These are phyloP conservation scores for Threskiornis aethiopicus DNA, from an alignment of 2,797 vertebrate species.

Conservation along the genomic window DNA sequence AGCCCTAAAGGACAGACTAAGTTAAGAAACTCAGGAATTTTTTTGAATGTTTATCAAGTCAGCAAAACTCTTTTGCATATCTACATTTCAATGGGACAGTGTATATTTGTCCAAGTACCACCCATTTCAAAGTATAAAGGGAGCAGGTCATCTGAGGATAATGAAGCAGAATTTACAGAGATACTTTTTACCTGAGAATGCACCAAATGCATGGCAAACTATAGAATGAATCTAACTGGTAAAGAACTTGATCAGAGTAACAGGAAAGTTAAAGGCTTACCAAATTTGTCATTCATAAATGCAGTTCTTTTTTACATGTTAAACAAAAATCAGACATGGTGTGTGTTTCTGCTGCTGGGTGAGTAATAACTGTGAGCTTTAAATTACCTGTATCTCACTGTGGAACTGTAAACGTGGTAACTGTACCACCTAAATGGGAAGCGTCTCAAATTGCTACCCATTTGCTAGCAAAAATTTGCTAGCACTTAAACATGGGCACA, in stretches of 20 bases:
- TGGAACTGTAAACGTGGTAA: conserved; percentile 7
- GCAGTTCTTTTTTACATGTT: neutral
- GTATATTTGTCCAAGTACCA: neutral
- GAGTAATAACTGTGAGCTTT: neutral
- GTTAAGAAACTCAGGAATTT: neutral
- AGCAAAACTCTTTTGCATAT: neutral
- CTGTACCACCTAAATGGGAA: neutral
- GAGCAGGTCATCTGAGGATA: neutral
- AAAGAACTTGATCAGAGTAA: neutral
- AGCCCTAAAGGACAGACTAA: neutral
- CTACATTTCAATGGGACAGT: neutral
- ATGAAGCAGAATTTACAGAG: neutral
- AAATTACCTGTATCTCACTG: neutral
- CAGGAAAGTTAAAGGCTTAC: neutral
- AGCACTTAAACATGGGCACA: neutral
- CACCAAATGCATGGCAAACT: neutral
- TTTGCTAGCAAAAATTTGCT: neutral
- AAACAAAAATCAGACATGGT: neutral
- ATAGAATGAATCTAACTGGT: neutral
- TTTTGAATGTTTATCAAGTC: neutral
- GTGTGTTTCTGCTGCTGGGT: neutral
- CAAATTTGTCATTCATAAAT: neutral
- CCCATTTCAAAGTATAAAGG: neutral
- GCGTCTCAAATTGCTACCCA: neutral
- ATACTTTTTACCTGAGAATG: neutral